Evolutionary conservation across 2,888 invertebrate genomes (phyloP).

Genomic region (Cheilosia impressa): DNA sequence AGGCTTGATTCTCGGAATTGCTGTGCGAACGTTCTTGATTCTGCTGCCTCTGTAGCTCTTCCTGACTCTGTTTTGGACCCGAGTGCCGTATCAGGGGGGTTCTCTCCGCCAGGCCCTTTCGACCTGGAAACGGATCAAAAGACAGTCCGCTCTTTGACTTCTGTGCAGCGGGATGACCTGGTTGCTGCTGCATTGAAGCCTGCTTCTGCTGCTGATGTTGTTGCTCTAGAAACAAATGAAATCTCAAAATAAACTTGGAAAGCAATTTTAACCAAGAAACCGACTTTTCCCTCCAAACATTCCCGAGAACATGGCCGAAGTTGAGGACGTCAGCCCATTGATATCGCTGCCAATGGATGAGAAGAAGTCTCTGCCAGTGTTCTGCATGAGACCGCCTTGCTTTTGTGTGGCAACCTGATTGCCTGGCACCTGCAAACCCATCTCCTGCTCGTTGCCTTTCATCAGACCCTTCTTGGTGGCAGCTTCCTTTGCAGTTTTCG

Average conservation of each 20-base stretch:
- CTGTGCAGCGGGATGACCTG: slow-evolving; percentile 76
- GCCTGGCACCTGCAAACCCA: slow-evolving; percentile 75
- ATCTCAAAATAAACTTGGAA: slow-evolving; percentile 45
- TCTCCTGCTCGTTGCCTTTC: slow-evolving; percentile 85
- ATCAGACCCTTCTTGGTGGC: slow-evolving; percentile 91
- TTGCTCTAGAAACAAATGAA: slow-evolving; percentile 67
- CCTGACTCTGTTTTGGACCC: slow-evolving; percentile 87
- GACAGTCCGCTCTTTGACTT: slow-evolving; percentile 84
- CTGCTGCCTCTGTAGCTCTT: slow-evolving; percentile 88
- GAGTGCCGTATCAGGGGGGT: slow-evolving; percentile 95
- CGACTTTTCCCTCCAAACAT: slow-evolving; percentile 92
- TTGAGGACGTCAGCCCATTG: slow-evolving; percentile 96
- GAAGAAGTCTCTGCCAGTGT: slow-evolving; percentile 92
- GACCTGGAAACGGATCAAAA: slow-evolving; percentile 91
- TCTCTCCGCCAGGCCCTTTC: slow-evolving; percentile 93
- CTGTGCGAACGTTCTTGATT: slow-evolving; percentile 89
- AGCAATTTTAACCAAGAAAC: slow-evolving; percentile 69
- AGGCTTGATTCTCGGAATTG: slow-evolving; percentile 95
- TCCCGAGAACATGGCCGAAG: slow-evolving; percentile 96
- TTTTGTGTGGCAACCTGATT: slow-evolving; percentile 82
- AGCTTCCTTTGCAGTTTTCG: slow-evolving; percentile 95
- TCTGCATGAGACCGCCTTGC: slow-evolving; percentile 84
- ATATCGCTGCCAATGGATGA: slow-evolving; percentile 96
- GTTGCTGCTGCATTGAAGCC: slow-evolving; percentile 78
- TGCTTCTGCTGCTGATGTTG: slow-evolving; percentile 75